Conservation (phyloP, 2,888 invertebrate genomes). For the Matsumyia berberina region DNA sequence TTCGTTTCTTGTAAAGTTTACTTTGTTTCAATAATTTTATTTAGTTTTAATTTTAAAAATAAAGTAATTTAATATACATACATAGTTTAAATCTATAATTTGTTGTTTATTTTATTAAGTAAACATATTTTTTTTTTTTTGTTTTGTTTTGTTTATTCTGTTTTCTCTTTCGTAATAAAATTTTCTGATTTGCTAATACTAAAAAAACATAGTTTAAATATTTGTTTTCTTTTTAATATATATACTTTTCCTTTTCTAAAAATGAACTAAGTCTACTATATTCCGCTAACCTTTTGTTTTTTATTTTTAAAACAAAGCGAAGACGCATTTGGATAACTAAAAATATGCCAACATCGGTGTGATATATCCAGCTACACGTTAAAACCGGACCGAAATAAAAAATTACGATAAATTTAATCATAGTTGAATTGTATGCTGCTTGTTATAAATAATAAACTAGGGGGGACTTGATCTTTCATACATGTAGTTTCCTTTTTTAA, state of each 20-base stretch:
- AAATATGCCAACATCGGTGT: conserved; percentile 48
- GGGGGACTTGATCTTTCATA: conserved; percentile 15
- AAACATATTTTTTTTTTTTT: conserved; percentile 57
- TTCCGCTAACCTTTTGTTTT: conserved; percentile 42
- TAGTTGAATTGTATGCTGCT: conserved; percentile 55
- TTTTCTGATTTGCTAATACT: conserved; percentile 64
- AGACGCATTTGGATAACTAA: conserved; percentile 64
- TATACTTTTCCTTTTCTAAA: conserved; percentile 57
- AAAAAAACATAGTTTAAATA: conserved; percentile 68
- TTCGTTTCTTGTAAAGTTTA: conserved; percentile 48
- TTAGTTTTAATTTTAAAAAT: conserved; percentile 66
- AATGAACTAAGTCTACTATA: conserved; percentile 63
- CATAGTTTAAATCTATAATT: conserved; percentile 63
- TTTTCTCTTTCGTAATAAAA: conserved; percentile 56
- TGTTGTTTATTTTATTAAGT: conserved; percentile 61
- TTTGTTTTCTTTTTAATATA: conserved; percentile 52
- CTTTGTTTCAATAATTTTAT: conserved; percentile 42
- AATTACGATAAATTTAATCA: conserved; percentile 37
- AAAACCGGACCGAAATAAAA: conserved; percentile 28
- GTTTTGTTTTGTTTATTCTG: conserved; percentile 31
- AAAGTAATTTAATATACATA: conserved; percentile 61
- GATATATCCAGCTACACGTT: conserved; percentile 29
- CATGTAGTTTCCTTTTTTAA: conserved; percentile 68
- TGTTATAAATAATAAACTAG: conserved; percentile 65
- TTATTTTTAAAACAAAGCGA: conserved; percentile 52